These are phyloP conservation scores for Chelon labrosus DNA, from an alignment of 2,797 vertebrate genomes.

Conservation along the genomic window DNA sequence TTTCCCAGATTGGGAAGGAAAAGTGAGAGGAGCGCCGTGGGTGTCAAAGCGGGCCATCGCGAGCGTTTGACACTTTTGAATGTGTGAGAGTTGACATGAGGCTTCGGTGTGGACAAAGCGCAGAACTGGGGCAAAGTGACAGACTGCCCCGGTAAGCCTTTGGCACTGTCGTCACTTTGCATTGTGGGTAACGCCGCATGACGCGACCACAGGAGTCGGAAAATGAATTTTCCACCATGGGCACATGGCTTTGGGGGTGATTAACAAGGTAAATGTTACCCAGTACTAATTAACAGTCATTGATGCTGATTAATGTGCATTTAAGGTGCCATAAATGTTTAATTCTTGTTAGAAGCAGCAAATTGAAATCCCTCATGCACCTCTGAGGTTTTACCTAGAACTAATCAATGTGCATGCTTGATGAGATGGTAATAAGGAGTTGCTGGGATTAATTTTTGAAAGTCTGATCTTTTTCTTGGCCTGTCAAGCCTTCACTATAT, in stretches of 20 bases:
- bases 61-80: conserved; percentile 64
- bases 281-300: conserved; percentile 71
- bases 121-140: conserved; percentile 64
- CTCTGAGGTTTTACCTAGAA: conserved; percentile 31
- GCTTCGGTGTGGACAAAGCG: conserved; percentile 31
- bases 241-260: conserved; percentile 50
- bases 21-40: conserved; percentile 29
- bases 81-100: conserved; percentile 44
- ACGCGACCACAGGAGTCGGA: conserved; percentile 57
- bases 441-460: background rate
- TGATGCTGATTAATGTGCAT: conserved; percentile 69
- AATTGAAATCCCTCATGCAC: conserved; percentile 22
- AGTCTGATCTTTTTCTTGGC: background rate
- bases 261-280: conserved; percentile 72
- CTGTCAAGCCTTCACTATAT: background rate
- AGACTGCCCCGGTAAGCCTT: conserved; percentile 76
- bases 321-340: conserved; percentile 67
- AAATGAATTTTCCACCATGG: conserved; percentile 72
- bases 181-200: conserved; percentile 71
- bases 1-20: conserved; percentile 20
- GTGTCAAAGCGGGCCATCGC: conserved; percentile 56
- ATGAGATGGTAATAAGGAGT: conserved; percentile 12
- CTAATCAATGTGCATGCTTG: conserved; percentile 38
- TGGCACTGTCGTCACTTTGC: conserved; percentile 69
- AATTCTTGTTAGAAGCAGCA: conserved; percentile 46